These are phyloP conservation scores for Acridotheres tristis DNA, from an alignment of 2,797 vertebrate genomes.

Conservation along the genomic window DNA sequence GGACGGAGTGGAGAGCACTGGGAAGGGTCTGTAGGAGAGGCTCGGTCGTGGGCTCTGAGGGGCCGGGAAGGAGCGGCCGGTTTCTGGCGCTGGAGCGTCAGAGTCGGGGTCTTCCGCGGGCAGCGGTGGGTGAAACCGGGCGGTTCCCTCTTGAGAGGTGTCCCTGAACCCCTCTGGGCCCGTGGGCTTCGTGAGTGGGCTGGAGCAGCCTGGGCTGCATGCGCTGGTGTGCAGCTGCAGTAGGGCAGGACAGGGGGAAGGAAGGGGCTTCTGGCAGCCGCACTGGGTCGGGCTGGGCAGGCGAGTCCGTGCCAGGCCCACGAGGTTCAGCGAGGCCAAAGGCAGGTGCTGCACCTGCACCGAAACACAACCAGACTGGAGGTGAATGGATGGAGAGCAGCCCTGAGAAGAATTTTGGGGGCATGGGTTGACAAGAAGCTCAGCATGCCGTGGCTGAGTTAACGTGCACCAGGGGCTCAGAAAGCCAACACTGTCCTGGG, in stretches of 20 bases:
- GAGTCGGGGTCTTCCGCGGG: neutral
- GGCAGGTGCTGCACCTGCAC: neutral
- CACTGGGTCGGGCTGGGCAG: too few relatives aligned
- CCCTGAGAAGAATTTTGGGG: neutral
- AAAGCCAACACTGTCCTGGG: neutral
- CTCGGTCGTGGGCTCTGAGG: neutral
- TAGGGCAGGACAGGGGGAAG: neutral
- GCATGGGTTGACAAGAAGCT: neutral
- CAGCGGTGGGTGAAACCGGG: neutral
- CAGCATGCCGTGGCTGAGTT: accelerated
- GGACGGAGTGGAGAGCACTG: neutral
- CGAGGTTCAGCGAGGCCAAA: neutral
- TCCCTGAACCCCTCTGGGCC: neutral
- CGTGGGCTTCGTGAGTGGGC: neutral
- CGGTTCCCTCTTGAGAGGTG: too few relatives aligned
- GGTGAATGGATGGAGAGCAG: neutral
- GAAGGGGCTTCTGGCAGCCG: neutral
- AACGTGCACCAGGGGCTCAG: neutral
- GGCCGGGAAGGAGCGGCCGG: too few relatives aligned
- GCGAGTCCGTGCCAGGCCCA: neutral
- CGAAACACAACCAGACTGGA: neutral
- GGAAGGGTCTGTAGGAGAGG: neutral
- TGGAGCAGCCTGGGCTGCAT: neutral
- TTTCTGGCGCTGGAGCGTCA: neutral
- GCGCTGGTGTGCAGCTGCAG: neutral